Percentiles rank a stretch among this genome's conserved stretches.
These are phyloP conservation scores for Calephelis perditalis DNA, from an alignment of 2,888 invertebrate genomes.

Conservation along the genomic window DNA sequence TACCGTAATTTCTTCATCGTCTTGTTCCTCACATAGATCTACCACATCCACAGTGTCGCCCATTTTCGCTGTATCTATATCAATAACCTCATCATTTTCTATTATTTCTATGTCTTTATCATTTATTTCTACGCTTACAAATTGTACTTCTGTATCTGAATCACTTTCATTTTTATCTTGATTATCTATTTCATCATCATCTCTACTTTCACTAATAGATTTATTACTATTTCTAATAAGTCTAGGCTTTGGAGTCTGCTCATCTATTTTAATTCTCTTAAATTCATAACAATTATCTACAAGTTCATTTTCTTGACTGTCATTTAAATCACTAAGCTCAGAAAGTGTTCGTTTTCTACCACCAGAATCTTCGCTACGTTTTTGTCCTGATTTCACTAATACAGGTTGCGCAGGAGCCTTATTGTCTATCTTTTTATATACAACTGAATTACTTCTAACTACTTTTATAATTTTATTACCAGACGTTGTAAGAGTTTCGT, in stretches of 20 bases:
- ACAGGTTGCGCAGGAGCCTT: constrained; percentile 36
- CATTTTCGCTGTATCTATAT: constrained; percentile 46
- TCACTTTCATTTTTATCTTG: constrained; percentile 46
- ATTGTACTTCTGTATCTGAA: constrained; percentile 64
- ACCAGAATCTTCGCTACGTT: constrained; percentile 39
- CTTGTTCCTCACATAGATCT: constrained; percentile 58
- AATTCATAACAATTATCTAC: constrained; percentile 64
- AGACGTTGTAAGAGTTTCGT: constrained; percentile 58
- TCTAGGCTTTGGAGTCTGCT: constrained; percentile 53
- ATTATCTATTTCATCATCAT: constrained; percentile 35
- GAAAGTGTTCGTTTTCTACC: constrained; percentile 61
- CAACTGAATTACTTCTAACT: constrained; percentile 65
- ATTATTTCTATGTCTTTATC: constrained; percentile 44
- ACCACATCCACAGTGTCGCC: constrained; percentile 54
- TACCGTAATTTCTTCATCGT: constrained; percentile 45
- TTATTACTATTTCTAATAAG: constrained; percentile 52
- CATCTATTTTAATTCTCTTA: constrained; percentile 56
- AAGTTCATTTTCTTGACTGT: constrained; percentile 55
- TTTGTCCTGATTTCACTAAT: constrained; percentile 42
- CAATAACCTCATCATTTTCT: constrained; percentile 52
- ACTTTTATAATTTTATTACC: constrained; percentile 70
- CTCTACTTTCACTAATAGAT: constrained; percentile 38
- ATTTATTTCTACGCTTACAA: constrained; percentile 49
- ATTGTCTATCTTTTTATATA: constrained; percentile 61
- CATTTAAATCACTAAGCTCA: constrained; percentile 55